Percentiles rank a stretch among this genome's conserved stretches.
Conservation (phyloP, 2,113 vertebrate species). For the Turnix velox region DNA sequence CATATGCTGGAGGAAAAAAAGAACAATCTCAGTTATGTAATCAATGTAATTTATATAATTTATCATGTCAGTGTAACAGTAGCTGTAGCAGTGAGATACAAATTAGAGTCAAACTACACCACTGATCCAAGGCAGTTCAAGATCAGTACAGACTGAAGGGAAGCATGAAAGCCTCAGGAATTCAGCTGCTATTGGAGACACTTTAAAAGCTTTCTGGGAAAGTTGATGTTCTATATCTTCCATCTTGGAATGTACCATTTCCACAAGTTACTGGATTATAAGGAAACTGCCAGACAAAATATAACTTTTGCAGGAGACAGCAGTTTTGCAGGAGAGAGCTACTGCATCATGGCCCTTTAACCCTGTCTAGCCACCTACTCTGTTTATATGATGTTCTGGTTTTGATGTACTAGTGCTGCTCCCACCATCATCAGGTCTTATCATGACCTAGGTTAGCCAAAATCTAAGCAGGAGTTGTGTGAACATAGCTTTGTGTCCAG, state of each 20-base stretch:
- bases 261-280: not conserved
- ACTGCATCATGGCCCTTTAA: not conserved
- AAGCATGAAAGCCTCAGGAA: not conserved
- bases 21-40: not conserved
- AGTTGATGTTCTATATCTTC: not conserved
- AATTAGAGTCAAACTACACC: not conserved
- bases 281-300: not conserved
- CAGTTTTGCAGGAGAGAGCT: not conserved
- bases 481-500: not conserved
- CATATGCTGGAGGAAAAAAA: not conserved
- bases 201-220: not conserved
- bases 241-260: not conserved
- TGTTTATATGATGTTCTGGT: not conserved
- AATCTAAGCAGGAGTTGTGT: not conserved
- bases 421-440: not conserved
- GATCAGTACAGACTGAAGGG: not conserved
- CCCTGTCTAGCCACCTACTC: not conserved
- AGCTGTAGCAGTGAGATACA: not conserved
- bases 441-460: not conserved
- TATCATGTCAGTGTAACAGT: not conserved
- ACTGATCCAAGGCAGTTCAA: not conserved
- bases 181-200: not conserved
- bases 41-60: not conserved
- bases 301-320: not conserved
- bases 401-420: not conserved